Base-by-base conservation (phyloP, 2,888 invertebrate genomes). In the Apamea monoglypha region DNA sequence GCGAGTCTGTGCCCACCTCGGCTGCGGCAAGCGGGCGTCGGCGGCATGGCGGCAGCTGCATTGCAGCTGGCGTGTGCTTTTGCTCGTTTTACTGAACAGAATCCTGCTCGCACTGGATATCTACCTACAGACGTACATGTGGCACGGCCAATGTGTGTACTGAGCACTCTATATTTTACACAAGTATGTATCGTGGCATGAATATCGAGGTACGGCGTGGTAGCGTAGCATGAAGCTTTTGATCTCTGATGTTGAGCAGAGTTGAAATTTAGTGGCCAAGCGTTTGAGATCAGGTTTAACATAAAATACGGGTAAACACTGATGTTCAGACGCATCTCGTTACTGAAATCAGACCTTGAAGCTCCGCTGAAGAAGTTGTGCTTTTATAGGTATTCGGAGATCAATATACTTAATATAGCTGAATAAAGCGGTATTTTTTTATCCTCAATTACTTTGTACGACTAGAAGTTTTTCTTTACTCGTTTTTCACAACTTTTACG, bases 61-160 rank as follows among this genome's bases (percentile, higher is more conserved):
- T 83, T 94, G 95, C 96, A 96, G 96, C 96, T 96, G 96, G 93
- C 94, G 90, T 89, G 88, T 91, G 93, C 95, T 94, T 93, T 95
- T 96, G 93, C 93, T 96, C 95, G 94, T 96, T 96, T 96, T 96
- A 93, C 93, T 91, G 87, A 90, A 91, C 91, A 90, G 82, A 88
- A 86, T 87, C 87, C 82, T 82, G 79, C 85, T 79, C 72, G 32
- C 80, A 80, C 82, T 77, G 70, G 63, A 64, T 63, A 80, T 63
- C 47, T 85, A 70, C 61, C 59, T 63, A 74, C 71, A 61, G 61
- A n/a, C 50, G 61, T 69, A 76, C 80, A 83, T 63, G 44, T 80
- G 67, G n/a, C 74, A 36, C n/a, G 56, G 79, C 56, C 66, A 61
- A 21, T 61, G 56, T 71, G 53, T 70, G 61, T 36, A 36, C 36